Conservation (phyloP, 2,113 vertebrate species). For the Petromus typicus region DNA sequence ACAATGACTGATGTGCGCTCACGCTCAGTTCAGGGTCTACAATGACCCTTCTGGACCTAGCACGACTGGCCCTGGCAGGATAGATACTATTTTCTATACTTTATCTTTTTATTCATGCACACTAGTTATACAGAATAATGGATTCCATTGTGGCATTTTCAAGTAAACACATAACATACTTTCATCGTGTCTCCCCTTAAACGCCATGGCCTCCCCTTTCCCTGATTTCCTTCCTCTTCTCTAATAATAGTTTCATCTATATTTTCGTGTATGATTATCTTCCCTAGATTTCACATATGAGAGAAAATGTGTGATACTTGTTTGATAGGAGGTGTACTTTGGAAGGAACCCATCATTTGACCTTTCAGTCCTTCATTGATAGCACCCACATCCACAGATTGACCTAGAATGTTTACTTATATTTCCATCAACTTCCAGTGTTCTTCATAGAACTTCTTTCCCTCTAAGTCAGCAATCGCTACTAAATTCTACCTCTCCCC, state of each 20-base stretch:
- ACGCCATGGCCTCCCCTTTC: neutral
- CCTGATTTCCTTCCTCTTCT: neutral
- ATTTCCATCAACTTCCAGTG: neutral
- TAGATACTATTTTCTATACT: neutral
- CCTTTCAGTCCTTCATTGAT: neutral
- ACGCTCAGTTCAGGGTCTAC: neutral
- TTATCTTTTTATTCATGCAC: neutral
- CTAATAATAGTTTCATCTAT: neutral
- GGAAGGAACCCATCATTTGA: neutral
- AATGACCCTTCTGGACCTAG: neutral
- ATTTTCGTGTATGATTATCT: neutral
- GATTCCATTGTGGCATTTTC: neutral
- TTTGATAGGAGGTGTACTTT: neutral
- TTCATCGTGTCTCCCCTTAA: neutral
- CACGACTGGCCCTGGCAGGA: neutral
- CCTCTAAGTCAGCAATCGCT: neutral
- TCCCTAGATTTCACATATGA: neutral
- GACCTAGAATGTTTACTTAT: neutral
- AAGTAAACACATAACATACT: neutral
- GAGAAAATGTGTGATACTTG: neutral
- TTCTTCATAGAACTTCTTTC: neutral
- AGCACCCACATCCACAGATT: neutral
- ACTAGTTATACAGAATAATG: neutral
- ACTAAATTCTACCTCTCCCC: neutral
- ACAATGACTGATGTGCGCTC: neutral